Base-by-base conservation (phyloP, 2,797 vertebrate genomes). In the Ptychadena robeensis region DNA sequence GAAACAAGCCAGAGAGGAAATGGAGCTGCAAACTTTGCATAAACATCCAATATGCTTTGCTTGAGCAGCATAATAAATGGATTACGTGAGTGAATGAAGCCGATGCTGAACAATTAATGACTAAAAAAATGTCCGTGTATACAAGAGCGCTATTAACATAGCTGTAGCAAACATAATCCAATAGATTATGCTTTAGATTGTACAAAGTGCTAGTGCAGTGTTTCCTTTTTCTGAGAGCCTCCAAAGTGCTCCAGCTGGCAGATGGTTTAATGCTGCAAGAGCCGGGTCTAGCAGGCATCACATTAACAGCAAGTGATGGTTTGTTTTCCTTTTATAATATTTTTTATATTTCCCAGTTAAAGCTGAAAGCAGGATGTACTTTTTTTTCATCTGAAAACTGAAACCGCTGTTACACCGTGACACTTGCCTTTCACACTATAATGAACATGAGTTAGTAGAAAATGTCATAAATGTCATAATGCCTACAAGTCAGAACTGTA, bases 1-100 rank as follows among this genome's bases (percentile, higher is more conserved):
- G 78, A 85, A 70, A 85, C 83, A 85, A 85, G 72, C 66, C 83
- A 70, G 83, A 66, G 66, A 80, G 83, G 83, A 85, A 85, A 85
- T 32, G 53, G 77, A 80, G 72, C 53, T 66, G 65, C 71, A 85
- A 85, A 80, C 53, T 69, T 81, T 85, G 65, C 66, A 80, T 85
- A 85, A 85, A 85, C 83, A 81, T 80, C 78, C 38, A 85, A 85
- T 80, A 76, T 28, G 9, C 64, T 76, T 57, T 63, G 35, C 48
- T 71, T 63, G 78, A 35, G 73, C 76, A 68, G 40, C 65, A 61
- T 69, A 69, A 80, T 75, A 80, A 80, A 80, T 71, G 72, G 66
- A 71, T 85, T 75, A 81, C 18, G 38, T 70, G 72, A 76, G 72
- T 71, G 72, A 80, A 80, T 48, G 71, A 76, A 70, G 66, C 72